Conservation (phyloP, 2,888 invertebrate genomes). For the Epirrita christyi region DNA sequence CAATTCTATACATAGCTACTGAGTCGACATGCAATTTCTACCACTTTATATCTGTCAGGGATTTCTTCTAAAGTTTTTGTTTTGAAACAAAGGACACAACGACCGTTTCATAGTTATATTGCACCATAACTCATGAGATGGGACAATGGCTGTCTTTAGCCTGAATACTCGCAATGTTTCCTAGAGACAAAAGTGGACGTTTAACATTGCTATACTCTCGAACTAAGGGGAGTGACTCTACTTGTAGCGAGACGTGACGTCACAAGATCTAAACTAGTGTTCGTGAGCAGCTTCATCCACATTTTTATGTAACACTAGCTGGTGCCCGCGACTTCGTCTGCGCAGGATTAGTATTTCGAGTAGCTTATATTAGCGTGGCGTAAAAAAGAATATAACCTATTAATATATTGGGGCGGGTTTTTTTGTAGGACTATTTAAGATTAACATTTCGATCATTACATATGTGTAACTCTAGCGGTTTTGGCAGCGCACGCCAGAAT, state of each 20-base stretch:
- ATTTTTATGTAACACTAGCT: no score
- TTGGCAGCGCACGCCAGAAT: no score
- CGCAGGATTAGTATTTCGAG: no score
- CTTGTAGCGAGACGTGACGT: conserved; percentile 7
- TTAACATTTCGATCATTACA: no score
- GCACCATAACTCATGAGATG: conserved; percentile 46
- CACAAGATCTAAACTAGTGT: no score
- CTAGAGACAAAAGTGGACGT: conserved; percentile 46
- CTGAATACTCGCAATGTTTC: conserved; percentile 43
- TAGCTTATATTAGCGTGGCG: no score
- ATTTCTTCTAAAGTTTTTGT: conserved; percentile 13
- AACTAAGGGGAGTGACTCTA: conserved; percentile 3
- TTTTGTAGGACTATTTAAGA: no score
- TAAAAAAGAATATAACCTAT: no score
- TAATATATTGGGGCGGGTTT: no score
- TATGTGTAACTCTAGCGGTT: no score
- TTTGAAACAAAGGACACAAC: conserved; percentile 19
- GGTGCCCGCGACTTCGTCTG: no score
- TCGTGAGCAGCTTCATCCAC: no score
- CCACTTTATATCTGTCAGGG: conserved; percentile 8
- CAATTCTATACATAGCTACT: not conserved
- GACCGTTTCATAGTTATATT: conserved; percentile 37
- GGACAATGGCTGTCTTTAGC: conserved; percentile 50
- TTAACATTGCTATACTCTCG: conserved; percentile 35
- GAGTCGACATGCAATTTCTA: not conserved